phyloP scores from a whole-genome alignment of 64 coral and sea anemone genomes.

The Cladopsammia gracilis region DNA sequence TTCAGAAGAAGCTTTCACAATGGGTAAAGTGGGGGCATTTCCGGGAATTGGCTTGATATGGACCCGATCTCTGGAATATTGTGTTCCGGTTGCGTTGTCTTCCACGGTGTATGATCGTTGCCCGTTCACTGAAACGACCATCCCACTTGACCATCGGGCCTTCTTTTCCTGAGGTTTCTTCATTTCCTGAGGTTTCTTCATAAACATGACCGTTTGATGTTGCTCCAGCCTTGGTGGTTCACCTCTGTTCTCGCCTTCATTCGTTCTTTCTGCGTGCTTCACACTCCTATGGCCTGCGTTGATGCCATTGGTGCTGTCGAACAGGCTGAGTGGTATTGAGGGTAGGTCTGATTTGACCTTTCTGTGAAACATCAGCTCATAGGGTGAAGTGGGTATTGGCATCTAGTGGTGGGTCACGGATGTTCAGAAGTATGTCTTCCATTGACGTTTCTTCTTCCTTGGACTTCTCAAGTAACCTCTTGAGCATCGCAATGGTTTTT shows the following conservation, averaged over 20 bases:
- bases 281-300: constrained; percentile 85
- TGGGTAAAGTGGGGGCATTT: constrained; percentile 76
- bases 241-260: constrained; percentile 84
- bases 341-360: too few relatives aligned
- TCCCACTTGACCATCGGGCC: too few relatives aligned
- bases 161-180: constrained; percentile 85
- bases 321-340: constrained; percentile 79
- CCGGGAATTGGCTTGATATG: constrained; percentile 31
- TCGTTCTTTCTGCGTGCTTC: constrained; percentile 82
- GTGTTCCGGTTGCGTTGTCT: too few relatives aligned
- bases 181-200: constrained; percentile 89
- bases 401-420: constrained; percentile 81
- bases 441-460: too few relatives aligned
- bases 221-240: constrained; percentile 84
- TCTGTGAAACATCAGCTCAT: too few relatives aligned
- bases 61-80: too few relatives aligned
- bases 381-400: constrained; percentile 75
- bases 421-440: constrained; percentile 72
- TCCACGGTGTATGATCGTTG: too few relatives aligned
- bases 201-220: constrained; percentile 85
- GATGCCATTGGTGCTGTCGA: constrained; percentile 81
- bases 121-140: too few relatives aligned
- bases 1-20: constrained; percentile 22
- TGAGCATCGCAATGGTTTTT: constrained; percentile 81
- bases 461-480: too few relatives aligned